These are phyloP conservation scores for Xiphorhynchus erythropygius DNA, from an alignment of 2,797 vertebrate genomes.

Conservation along the genomic window DNA sequence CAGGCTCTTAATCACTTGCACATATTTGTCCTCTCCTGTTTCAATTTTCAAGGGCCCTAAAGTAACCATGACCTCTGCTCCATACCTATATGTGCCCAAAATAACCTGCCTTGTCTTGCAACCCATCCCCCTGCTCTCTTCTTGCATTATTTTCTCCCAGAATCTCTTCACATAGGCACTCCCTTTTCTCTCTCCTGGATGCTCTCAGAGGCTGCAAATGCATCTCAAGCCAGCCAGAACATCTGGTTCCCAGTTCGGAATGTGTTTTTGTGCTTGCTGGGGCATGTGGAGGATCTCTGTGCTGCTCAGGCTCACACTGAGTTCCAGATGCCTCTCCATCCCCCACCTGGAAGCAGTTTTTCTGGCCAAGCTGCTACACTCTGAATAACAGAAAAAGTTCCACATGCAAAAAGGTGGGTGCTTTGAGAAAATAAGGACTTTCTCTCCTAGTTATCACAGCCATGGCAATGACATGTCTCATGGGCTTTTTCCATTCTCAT, in stretches of 20 bases:
- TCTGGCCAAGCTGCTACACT: not conserved
- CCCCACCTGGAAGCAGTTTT: not conserved
- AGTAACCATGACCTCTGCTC: not conserved
- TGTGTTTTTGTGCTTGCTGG: not conserved
- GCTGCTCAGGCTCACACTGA: not conserved
- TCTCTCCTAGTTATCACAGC: not conserved
- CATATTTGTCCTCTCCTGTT: not conserved
- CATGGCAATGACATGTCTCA: not conserved
- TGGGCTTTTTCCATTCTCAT: not conserved
- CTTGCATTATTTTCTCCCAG: fast-evolving
- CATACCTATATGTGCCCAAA: not conserved
- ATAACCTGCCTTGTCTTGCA: not conserved
- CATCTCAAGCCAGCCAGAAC: not conserved
- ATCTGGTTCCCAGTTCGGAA: not conserved
- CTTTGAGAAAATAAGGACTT: not conserved
- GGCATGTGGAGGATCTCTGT: not conserved
- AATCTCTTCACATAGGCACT: not conserved
- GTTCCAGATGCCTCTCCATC: not conserved
- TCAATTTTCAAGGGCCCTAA: not conserved
- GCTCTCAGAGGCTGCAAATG: not conserved
- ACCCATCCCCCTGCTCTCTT: not conserved
- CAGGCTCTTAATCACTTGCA: not conserved
- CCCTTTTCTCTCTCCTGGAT: not conserved
- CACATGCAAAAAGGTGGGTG: not conserved
- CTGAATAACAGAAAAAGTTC: not conserved